These are phyloP conservation scores for Cataglyphis albicans DNA, from an alignment of 2,888 invertebrate genomes.

Conservation along the genomic window DNA sequence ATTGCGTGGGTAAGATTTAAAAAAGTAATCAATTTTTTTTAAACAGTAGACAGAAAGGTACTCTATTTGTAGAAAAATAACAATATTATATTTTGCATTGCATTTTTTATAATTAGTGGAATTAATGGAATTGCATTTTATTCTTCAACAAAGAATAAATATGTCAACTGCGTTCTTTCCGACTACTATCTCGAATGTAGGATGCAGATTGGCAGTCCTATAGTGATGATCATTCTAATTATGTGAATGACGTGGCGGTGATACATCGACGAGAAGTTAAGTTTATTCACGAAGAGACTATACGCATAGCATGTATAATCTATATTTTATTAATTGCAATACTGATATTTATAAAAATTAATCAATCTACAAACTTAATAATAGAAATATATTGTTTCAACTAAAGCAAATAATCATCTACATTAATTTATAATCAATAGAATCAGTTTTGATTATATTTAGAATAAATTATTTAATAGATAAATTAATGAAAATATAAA, in stretches of 20 bases:
- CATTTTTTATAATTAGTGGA: too few relatives aligned
- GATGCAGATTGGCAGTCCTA: conserved; percentile 4
- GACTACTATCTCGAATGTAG: not conserved
- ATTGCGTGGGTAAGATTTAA: not conserved
- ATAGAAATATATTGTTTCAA: not conserved
- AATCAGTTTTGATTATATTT: not conserved
- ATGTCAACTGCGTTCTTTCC: not conserved
- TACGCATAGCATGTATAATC: not conserved
- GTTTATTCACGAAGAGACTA: conserved; percentile 14
- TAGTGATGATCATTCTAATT: conserved; percentile 42
- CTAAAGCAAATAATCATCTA: not conserved
- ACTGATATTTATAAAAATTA: not conserved
- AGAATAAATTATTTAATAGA: not conserved
- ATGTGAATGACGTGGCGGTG: conserved; percentile 35
- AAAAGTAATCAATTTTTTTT: not conserved
- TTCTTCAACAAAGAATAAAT: not conserved
- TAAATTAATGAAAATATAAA: not conserved
- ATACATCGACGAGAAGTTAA: conserved; percentile 26
- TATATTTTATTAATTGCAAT: conserved; percentile 17
- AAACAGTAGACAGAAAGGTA: not conserved
- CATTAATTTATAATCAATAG: not conserved
- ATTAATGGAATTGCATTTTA: not conserved
- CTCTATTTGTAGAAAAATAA: not conserved
- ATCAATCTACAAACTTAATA: not conserved
- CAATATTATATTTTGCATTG: not conserved